Base-by-base conservation (phyloP, 2,113 vertebrate genomes). In the Cinclus cinclus region DNA sequence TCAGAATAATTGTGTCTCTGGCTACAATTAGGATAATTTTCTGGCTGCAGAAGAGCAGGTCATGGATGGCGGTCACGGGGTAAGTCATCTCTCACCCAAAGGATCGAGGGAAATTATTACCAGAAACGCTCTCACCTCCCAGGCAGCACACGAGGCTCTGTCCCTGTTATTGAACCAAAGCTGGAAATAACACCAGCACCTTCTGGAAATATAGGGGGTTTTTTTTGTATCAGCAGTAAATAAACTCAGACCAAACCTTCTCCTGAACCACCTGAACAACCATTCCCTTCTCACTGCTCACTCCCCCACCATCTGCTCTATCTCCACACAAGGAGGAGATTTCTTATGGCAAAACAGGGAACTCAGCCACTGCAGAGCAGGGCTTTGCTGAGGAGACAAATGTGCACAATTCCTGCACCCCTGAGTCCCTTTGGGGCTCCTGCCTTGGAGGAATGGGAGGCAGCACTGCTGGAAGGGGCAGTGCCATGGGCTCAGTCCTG, bases 61-160 rank as follows among this genome's bases (percentile, higher is more conserved):
- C 42, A 52, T 33, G 82, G 42, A 46, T 5, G 9, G 27, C 37
- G 50, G 44, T 69, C 49, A 35, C 2, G 15, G 46, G 53, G 71
- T 28, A 77, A 87, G 30, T 44, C 59, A 90, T 19, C 41, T 68
- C 30, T 39, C 67, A 91, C 64, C 47, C 56, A 83, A 60, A 47
- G 7, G 25, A 74, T 0, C 12, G 31, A 52, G 75, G 44, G 52
- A 65, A 86, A 56, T 64, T 39, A 56, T 35, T 11, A 31, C 24
- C 74, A 93, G 58, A 20, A 39, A 50, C 0, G 0, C 0, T 1
- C 28, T 47, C 33, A 24, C 18, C 30, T 77, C 74, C 17, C 0
- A 0, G 13, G 10, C 77, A 59, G 62, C 2, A 2, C 14, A 21
- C 7, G 5, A 56, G 10, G n/a, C 22, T 41, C 44, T 37, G 33